phyloP scores from a whole-genome alignment of 2,113 vertebrate species.

The human (Homo sapiens) region GRCh38 chr1:42229001-42229500 shows the following conservation, averaged over 20 bases:
- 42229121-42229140: neutral
- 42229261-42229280: neutral
- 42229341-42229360: neutral
- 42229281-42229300: neutral
- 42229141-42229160: constrained; percentile 37
- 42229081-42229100: neutral
- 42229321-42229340: neutral
- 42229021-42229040: neutral
- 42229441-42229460: neutral
- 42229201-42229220: neutral
- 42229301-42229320: neutral
- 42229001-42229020: neutral
- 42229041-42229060: neutral
- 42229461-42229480: neutral
- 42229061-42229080: neutral
- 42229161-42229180: neutral
- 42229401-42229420: neutral
- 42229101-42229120: neutral
- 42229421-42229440: neutral
- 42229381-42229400: neutral
- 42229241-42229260: neutral
- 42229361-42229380: neutral
- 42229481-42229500: neutral
- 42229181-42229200: neutral
- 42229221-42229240: constrained; percentile 19